A percentile compares a stretch with the other conserved stretches of the same genome.
phyloP scores from a whole-genome alignment of 2,113 vertebrate genomes.

The Centropus unirufus region DNA sequence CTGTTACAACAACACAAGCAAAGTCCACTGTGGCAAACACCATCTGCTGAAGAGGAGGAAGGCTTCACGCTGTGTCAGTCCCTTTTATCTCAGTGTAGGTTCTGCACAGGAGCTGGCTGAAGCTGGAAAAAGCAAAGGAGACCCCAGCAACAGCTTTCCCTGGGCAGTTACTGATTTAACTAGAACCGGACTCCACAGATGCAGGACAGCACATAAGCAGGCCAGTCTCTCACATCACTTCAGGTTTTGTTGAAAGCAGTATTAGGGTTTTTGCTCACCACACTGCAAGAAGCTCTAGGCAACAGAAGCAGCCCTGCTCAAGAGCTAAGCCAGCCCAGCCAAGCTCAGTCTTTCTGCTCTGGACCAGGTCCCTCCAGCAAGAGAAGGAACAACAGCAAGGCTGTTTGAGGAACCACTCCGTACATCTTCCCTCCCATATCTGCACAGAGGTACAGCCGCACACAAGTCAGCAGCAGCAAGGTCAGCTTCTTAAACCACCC shows the following conservation, averaged over 20 bases:
- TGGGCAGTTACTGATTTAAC: background rate
- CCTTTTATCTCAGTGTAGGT: slow-evolving; percentile 55
- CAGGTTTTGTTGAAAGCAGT: background rate
- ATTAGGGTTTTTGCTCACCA: background rate
- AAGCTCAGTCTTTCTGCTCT: background rate
- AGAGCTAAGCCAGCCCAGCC: background rate
- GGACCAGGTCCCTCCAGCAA: background rate
- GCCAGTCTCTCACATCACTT: background rate
- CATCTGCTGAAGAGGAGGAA: slow-evolving; percentile 70
- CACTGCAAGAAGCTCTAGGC: background rate
- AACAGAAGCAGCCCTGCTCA: background rate
- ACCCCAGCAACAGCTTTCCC: slow-evolving; percentile 25
- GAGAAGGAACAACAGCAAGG: background rate
- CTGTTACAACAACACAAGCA: slow-evolving; percentile 14
- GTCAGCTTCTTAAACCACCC: background rate
- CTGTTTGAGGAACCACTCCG: background rate
- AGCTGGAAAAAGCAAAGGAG: slow-evolving; percentile 25
- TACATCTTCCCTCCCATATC: accelerated
- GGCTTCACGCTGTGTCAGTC: slow-evolving; percentile 53
- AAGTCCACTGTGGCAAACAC: slow-evolving; percentile 59
- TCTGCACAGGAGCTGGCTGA: slow-evolving; percentile 38
- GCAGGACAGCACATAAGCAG: background rate
- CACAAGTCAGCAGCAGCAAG: background rate
- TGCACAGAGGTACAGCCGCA: background rate
- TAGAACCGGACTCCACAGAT: background rate